Evolutionary conservation across 2,113 vertebrate species (phyloP).

Genomic region (Progne subis): DNA sequence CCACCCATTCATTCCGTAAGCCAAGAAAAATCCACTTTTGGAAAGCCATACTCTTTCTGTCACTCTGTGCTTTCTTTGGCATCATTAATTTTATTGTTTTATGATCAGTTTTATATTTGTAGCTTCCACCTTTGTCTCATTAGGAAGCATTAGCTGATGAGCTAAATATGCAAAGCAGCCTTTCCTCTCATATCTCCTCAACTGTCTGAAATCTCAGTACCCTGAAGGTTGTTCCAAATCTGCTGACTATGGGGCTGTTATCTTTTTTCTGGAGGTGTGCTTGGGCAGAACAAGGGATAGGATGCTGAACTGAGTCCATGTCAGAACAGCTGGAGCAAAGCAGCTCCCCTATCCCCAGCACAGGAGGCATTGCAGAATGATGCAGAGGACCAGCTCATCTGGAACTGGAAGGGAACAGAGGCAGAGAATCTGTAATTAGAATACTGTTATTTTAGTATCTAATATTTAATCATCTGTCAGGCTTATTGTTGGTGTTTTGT

Average conservation of each 20-base stretch:
- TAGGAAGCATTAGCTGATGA: not conserved
- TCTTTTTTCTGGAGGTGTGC: not conserved
- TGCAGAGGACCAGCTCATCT: not conserved
- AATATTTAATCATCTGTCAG: not conserved
- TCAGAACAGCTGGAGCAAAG: not conserved
- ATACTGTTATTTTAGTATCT: not conserved
- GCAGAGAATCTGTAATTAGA: not conserved
- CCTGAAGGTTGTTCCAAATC: not conserved
- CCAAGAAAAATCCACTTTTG: not conserved
- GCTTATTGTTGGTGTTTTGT: not conserved
- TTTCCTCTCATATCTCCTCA: not conserved
- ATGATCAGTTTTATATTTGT: not conserved
- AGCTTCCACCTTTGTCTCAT: not conserved
- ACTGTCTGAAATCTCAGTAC: not conserved
- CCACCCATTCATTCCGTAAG: not conserved
- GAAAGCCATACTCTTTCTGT: not conserved
- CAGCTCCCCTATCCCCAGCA: not conserved
- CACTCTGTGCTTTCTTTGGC: not conserved
- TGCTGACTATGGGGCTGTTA: not conserved
- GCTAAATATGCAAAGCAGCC: not conserved
- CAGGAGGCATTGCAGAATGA: not conserved
- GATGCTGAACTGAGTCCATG: not conserved
- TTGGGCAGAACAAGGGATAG: not conserved
- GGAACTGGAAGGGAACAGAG: not conserved
- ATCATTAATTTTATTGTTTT: not conserved